These are phyloP conservation scores for Cuculus canorus DNA, from an alignment of 2,797 vertebrate genomes.

Conservation along the genomic window DNA sequence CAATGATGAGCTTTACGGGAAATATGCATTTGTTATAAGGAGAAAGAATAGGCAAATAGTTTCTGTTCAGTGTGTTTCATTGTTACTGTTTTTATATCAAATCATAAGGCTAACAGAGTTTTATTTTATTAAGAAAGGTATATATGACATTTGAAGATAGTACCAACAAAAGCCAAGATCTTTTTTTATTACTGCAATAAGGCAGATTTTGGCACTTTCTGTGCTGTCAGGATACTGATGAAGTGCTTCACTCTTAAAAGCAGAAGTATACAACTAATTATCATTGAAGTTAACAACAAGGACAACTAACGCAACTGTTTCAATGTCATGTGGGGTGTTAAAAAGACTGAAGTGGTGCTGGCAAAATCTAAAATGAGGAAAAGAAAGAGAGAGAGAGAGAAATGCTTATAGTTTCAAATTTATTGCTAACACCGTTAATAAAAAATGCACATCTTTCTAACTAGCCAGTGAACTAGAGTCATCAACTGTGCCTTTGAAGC, in stretches of 20 bases:
- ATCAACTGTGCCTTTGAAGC: conserved; percentile 73
- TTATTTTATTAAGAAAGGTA: not conserved
- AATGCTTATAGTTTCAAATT: conserved; percentile 46
- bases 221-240: not conserved
- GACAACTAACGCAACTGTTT: not conserved
- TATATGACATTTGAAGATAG: not conserved
- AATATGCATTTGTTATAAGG: not conserved
- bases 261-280: not conserved
- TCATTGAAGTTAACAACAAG: not conserved
- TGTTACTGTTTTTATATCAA: not conserved
- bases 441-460: conserved; percentile 58
- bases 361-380: not conserved
- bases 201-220: conserved; percentile 4
- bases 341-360: not conserved
- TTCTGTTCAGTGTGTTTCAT: not conserved
- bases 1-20: not conserved
- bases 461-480: conserved; percentile 66
- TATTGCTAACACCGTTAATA: conserved; percentile 67
- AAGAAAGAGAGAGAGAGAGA: conserved; percentile 8
- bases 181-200: not conserved
- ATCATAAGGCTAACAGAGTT: not conserved
- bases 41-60: not conserved
- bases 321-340: not conserved
- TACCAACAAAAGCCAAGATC: not conserved
- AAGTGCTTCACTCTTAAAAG: not conserved